Conservation (phyloP, 2,113 vertebrate species). For the Crotalus horridus region DNA sequence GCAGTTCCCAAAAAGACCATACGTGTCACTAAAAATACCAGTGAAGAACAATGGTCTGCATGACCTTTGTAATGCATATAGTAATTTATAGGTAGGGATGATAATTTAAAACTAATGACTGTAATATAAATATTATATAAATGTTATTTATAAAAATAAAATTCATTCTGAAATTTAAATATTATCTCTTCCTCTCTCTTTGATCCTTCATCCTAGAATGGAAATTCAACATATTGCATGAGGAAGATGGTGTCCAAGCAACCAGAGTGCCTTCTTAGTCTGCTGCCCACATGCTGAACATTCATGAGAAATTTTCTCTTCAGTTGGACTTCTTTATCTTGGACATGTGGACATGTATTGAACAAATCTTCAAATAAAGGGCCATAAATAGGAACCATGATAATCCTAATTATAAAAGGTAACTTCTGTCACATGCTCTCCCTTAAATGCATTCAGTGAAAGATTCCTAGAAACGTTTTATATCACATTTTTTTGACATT, state of each 20-base stretch:
- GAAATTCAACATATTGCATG: not conserved
- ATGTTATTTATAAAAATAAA: not conserved
- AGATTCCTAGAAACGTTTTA: not conserved
- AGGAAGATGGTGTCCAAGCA: not conserved
- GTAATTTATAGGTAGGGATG: not conserved
- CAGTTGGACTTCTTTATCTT: not conserved
- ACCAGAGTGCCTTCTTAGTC: not conserved
- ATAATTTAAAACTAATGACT: not conserved
- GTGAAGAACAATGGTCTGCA: not conserved
- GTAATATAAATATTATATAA: not conserved
- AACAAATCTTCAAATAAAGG: not conserved
- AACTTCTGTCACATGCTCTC: not conserved
- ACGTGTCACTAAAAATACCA: not conserved
- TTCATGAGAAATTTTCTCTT: not conserved
- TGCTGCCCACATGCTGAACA: not conserved
- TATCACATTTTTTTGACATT: not conserved
- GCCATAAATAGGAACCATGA: not conserved
- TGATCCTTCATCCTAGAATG: not conserved
- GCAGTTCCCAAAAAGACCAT: not conserved
- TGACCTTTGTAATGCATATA: not conserved
- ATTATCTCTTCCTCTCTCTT: not conserved
- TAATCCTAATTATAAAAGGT: not conserved
- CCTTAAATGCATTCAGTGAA: not conserved
- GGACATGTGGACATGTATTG: too few relatives aligned
- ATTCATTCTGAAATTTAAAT: not conserved